A percentile compares a stretch with the other conserved stretches of the same genome.
Evolutionary conservation across 1,140 invertebrate species (phyloP).

Genomic region (Rhyacophila brunnea): DNA sequence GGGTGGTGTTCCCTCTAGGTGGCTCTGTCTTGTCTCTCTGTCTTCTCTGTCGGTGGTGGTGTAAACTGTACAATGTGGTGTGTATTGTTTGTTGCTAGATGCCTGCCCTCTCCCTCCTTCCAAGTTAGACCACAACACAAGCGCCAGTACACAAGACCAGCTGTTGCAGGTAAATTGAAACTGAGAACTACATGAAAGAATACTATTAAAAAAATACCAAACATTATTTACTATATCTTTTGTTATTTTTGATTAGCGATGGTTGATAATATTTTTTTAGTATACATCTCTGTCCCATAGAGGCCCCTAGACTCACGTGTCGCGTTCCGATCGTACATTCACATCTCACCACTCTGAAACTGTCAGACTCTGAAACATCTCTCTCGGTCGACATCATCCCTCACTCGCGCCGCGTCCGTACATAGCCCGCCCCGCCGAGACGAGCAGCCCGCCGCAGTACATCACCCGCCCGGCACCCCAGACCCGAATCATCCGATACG

Average conservation of each 20-base stretch:
- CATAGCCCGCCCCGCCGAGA: background rate
- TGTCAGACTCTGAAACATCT: conserved; percentile 28
- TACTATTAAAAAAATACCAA: conserved; percentile 17
- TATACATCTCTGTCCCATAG: conserved; percentile 42
- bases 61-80: conserved; percentile 49
- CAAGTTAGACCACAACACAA: conserved; percentile 66
- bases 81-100: conserved; percentile 63
- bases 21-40: conserved; percentile 12
- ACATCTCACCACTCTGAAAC: too few species aligned
- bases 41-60: conserved; percentile 28
- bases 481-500: conserved; percentile 14
- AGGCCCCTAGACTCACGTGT: conserved; percentile 27
- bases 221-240: conserved; percentile 15
- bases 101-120: conserved; percentile 66
- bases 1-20: conserved; percentile 34
- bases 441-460: background rate
- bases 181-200: conserved; percentile 28
- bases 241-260: conserved; percentile 35
- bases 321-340: too few species aligned
- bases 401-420: background rate
- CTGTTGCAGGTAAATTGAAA: conserved; percentile 55
- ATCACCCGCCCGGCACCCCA: background rate
- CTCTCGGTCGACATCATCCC: conserved; percentile 13
- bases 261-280: conserved; percentile 43
- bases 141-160: conserved; percentile 58